Evolutionary conservation across 2,888 invertebrate species (phyloP), one percentile per base, ranked within the genome.

Genomic region (Diabrotica balteata): DNA sequence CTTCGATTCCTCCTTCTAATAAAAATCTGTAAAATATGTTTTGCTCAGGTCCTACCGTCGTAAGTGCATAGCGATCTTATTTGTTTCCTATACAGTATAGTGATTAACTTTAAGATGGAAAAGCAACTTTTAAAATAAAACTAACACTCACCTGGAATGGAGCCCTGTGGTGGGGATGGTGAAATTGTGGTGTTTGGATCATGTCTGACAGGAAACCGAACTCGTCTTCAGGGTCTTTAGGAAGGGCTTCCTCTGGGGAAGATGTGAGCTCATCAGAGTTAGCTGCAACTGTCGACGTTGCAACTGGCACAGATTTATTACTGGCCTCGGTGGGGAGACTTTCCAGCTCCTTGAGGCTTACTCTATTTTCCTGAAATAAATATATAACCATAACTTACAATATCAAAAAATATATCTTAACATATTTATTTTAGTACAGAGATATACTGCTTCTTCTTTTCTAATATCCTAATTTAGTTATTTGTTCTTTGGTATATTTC

Each of bases 161-260:
- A 81, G 87, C 89, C 82, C 91, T 89, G 80, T 90, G 86, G 77
- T 87, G 87, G 76, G 87, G 85, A 78, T 87, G 88, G 80, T 89
- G 88, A 77, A 88, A 88, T 75, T 88, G 88, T 72, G 89, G 86
- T 73, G 89, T 88, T 83, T 89, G 89, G 83, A 89, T 88, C 89
- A 90, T 89, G 77, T 88, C 87, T 79, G 84, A 84, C 78, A 86
- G 79, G 55, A 86, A 81, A 76, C 86, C 86, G 68, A 86, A 80
- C 73, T 86, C 86, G 77, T 86, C 85, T 80, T 82, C 83, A 64
- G 82, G 79, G 70, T 78, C 73, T 53, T 76, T 72, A 61, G 71
- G 70, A 51, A 73, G 73, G 55, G 69, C 65, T 59, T 72, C 70
- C 60, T 75, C 69, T 65, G 71, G 57, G 53, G 71, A 63, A 55